phyloP scores from a whole-genome alignment of 1,140 invertebrate genomes.

The Ericerus pela region DNA sequence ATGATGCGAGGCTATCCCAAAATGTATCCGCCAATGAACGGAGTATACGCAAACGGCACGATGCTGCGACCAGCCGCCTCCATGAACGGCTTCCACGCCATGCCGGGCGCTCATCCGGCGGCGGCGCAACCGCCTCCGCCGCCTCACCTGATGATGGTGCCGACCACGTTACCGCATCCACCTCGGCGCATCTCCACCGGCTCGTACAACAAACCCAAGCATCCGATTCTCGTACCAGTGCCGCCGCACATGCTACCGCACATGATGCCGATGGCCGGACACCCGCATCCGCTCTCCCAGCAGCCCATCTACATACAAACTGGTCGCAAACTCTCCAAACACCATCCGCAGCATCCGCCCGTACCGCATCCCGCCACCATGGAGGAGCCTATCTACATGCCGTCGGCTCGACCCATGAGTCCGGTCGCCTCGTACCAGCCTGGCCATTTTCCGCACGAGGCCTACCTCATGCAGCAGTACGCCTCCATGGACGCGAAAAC shows the following conservation, averaged over 20 bases:
- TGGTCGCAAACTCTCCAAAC: constrained; percentile 24
- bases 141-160: constrained; percentile 23
- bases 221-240: constrained; percentile 19
- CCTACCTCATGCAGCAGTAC: constrained; percentile 42
- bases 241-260: constrained; percentile 16
- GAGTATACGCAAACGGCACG: constrained; percentile 30
- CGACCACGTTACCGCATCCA: constrained; percentile 25
- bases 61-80: constrained; percentile 25
- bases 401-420: constrained; percentile 38
- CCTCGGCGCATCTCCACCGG: constrained; percentile 24
- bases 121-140: constrained; percentile 22
- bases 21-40: constrained; percentile 24
- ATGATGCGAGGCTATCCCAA: constrained; percentile 27
- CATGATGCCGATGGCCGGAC: constrained; percentile 31
- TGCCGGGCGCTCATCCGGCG: constrained; percentile 25
- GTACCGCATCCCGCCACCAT: constrained; percentile 21
- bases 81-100: constrained; percentile 18
- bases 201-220: constrained; percentile 26
- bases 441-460: constrained; percentile 43
- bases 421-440: constrained; percentile 45
- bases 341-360: constrained; percentile 23
- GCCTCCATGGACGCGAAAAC: constrained; percentile 34
- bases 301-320: constrained; percentile 32
- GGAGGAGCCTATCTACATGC: constrained; percentile 47
- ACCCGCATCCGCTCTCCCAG: constrained; percentile 30